Conservation (phyloP, 92 coral and sea anemone genomes). For the Phenganax marumi region DNA sequence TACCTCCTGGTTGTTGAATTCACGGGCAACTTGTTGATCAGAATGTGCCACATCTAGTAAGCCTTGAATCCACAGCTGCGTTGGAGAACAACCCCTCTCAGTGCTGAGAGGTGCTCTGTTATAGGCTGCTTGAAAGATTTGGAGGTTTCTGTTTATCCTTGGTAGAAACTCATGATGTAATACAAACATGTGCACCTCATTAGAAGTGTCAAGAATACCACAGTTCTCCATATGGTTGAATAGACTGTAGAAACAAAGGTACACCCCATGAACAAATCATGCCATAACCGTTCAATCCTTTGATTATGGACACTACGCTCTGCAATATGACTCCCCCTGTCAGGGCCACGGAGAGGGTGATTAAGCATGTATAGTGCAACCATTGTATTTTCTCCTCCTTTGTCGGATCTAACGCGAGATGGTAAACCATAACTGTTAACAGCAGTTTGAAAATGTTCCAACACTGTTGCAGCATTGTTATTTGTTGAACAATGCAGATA, state of each 20-base stretch:
- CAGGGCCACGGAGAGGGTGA: slow-evolving; percentile 53
- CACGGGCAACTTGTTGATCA: slow-evolving; percentile 34
- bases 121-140: slow-evolving; percentile 50
- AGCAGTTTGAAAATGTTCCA: slow-evolving; percentile 45
- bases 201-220: slow-evolving; percentile 52
- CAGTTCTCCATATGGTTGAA: slow-evolving; percentile 48
- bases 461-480: slow-evolving; percentile 53
- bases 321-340: slow-evolving; percentile 48
- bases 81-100: slow-evolving; percentile 55
- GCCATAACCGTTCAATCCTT: slow-evolving; percentile 59
- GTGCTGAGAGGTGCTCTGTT: slow-evolving; percentile 60
- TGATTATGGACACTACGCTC: slow-evolving; percentile 59
- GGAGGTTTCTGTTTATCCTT: slow-evolving; percentile 59
- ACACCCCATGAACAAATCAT: slow-evolving; percentile 56
- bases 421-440: slow-evolving; percentile 56
- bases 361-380: slow-evolving; percentile 57
- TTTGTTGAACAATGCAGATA: slow-evolving; percentile 46
- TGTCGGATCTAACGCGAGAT: slow-evolving; percentile 57
- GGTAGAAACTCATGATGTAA: slow-evolving; percentile 59
- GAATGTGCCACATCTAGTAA: slow-evolving; percentile 35
- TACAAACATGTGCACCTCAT: slow-evolving; percentile 55
- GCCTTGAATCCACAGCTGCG: slow-evolving; percentile 66
- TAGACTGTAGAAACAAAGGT: slow-evolving; percentile 46
- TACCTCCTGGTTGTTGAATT: slow-evolving; percentile 36
- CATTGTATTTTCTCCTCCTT: slow-evolving; percentile 57